Percentiles rank a stretch among this genome's conserved stretches.
Conservation (phyloP, 2,113 vertebrate genomes). For the Stictonetta naevosa region DNA sequence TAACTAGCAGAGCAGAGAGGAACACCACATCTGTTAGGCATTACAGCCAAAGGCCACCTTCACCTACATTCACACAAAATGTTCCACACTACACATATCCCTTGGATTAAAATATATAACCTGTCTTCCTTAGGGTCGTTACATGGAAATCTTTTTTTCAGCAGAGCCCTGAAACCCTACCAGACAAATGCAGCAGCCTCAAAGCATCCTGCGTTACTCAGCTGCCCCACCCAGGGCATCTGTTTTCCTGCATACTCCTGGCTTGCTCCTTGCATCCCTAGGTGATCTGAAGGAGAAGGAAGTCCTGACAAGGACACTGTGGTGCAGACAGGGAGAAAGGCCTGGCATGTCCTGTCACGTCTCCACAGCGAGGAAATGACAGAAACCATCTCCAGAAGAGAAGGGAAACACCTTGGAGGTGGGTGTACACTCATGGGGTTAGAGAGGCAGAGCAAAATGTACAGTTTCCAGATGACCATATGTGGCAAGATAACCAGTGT, state of each 20-base stretch:
- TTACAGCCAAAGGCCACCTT: background rate
- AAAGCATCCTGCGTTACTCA: background rate
- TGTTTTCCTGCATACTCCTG: background rate
- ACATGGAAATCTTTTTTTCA: background rate
- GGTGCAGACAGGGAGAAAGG: background rate
- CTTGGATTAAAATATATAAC: accelerated
- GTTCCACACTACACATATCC: background rate
- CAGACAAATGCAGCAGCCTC: background rate
- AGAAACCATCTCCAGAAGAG: background rate
- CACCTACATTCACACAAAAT: background rate
- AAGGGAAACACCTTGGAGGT: background rate
- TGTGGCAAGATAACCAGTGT: background rate
- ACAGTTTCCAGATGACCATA: background rate
- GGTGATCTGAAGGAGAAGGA: background rate
- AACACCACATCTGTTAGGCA: background rate
- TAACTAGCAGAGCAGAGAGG: background rate
- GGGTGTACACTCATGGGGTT: background rate
- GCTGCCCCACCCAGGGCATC: background rate
- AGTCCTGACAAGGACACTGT: background rate
- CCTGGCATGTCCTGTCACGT: background rate
- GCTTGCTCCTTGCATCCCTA: background rate
- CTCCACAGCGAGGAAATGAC: background rate
- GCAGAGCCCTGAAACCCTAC: background rate
- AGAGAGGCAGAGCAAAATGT: background rate
- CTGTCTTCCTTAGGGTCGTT: background rate